Evolutionary conservation across 2,888 invertebrate species (phyloP), one percentile per base, ranked within the genome.

Genomic region (Chrysolina haemoptera): DNA sequence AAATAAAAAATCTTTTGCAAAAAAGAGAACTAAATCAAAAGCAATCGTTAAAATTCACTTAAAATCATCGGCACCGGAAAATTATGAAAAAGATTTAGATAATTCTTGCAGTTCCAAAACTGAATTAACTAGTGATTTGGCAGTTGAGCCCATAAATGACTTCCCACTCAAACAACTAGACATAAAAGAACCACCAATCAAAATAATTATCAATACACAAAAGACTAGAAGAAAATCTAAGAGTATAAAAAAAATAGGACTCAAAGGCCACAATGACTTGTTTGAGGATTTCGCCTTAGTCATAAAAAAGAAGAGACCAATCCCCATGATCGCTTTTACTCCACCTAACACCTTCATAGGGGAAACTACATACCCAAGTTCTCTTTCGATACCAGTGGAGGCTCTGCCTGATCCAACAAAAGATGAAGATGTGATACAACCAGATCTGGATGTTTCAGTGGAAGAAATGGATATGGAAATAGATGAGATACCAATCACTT

Each of bases 391-490:
- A 22, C 55, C 69, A 22, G 64, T 43, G 55, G 71, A 73, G 53
- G 14, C 18, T 27, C 14, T 27, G 18, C 8, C 12, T 16, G 67
- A 66, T 12, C 11, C 46, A 18, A 16, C 35, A 4, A 35, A 35
- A 35, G 35, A 35, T 35, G 35, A 35, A 35, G 35, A 35, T 35
- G 35, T 35, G 35, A 35, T 35, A 35, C 27, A 10, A n/a, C 50
- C 40, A 10, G 72, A 68, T 71, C 73, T 79, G 53, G 80, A 81
- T 63, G 82, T 79, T 55, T 79, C 81, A 18, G 79, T 82, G 16
- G 81, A 81, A 68, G 82, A 82, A 77, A 82, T 82, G 80, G 83
- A 83, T 48, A 83, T 83, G 83, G 83, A 83, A 72, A 64, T 83
- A n/a, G 83, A 83, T 66, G 82, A 83, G 70, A 82, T 81, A 16